phyloP scores from a whole-genome alignment of 2,113 vertebrate species.

The Podarcis cretensis region DNA sequence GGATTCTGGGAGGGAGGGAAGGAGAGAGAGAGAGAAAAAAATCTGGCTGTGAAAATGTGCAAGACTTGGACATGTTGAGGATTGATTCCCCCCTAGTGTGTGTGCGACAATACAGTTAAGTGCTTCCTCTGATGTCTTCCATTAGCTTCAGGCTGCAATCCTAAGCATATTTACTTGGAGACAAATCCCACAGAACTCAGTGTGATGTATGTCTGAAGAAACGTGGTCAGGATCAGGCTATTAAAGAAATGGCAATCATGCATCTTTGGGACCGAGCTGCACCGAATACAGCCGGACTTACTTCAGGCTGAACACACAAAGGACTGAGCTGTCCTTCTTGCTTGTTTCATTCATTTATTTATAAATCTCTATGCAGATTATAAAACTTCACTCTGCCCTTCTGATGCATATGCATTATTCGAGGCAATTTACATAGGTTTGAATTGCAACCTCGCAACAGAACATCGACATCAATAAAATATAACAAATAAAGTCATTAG shows the following conservation, averaged over 20 bases:
- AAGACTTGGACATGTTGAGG: not conserved
- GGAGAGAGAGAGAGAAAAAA: too few relatives aligned
- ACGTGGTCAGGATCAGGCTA: not conserved
- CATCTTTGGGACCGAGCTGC: not conserved
- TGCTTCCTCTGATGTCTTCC: constrained; percentile 12
- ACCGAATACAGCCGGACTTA: not conserved
- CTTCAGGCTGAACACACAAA: not conserved
- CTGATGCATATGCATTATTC: not conserved
- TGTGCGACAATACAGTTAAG: not conserved
- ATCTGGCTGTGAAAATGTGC: constrained; percentile 8
- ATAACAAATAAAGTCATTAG: not conserved
- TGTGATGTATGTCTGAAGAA: not conserved
- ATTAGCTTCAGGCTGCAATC: not conserved
- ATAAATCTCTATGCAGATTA: too few relatives aligned
- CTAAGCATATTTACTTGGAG: not conserved
- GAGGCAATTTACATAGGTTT: not conserved
- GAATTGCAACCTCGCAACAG: not conserved
- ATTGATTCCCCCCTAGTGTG: not conserved
- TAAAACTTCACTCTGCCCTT: too few relatives aligned
- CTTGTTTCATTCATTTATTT: not conserved
- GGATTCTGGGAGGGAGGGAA: not conserved
- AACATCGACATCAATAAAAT: not conserved
- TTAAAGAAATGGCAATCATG: not conserved
- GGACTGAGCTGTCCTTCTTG: not conserved
- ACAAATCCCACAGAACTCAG: not conserved